These are phyloP conservation scores for Pristionchus fissidentatus DNA, from an alignment of 2,888 invertebrate species.

Conservation along the genomic window DNA sequence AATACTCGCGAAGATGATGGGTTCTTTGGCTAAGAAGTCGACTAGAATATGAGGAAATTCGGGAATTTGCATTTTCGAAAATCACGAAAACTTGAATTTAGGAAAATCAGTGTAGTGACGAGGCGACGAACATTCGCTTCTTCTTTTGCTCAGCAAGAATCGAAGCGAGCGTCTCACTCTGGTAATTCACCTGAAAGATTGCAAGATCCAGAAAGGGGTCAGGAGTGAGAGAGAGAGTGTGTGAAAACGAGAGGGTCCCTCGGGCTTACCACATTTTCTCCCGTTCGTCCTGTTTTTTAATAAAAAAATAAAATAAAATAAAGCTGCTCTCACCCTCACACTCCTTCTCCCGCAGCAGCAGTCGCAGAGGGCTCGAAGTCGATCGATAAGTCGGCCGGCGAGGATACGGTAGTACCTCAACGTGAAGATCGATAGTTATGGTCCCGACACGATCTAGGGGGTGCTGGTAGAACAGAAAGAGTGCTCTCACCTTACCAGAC, in stretches of 20 bases:
- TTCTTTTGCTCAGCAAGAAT: conserved; percentile 44
- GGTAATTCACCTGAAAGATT: conserved; percentile 39
- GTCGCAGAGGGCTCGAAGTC: not conserved
- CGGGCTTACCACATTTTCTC: not conserved
- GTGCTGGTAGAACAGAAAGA: not conserved
- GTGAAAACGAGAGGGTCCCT: not conserved
- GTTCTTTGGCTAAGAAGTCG: no score
- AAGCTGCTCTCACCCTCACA: not conserved
- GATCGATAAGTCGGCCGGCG: conserved; percentile 9
- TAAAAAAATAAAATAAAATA: not conserved
- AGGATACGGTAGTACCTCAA: conserved; percentile 41
- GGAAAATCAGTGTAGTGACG: conserved; percentile 31
- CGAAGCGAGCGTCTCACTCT: conserved; percentile 41
- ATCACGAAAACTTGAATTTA: not conserved
- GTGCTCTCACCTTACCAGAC: not conserved
- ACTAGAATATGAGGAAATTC: no score
- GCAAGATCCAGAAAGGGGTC: no score
- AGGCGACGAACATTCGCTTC: conserved; percentile 30
- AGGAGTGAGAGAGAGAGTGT: no score
- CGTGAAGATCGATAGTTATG: not conserved
- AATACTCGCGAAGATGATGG: no score
- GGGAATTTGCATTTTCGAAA: no score
- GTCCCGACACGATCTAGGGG: no score
- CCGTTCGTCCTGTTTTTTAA: no score
- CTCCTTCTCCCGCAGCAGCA: not conserved